phyloP scores from a whole-genome alignment of 2,888 invertebrate species.

The Ashinkailepas kermadecensis region DNA sequence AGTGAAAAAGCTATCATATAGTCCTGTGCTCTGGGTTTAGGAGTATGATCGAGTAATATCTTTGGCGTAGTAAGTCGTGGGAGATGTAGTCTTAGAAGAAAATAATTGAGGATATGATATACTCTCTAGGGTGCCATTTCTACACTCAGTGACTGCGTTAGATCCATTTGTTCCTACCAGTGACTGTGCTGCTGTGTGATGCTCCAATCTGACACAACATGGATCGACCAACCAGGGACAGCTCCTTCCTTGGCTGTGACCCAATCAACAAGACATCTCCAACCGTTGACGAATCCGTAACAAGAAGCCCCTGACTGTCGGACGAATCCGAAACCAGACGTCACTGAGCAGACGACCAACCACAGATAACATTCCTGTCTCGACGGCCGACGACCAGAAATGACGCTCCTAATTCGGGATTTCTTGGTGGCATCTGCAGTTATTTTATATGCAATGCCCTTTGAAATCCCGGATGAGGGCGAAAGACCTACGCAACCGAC shows the following conservation, averaged over 20 bases:
- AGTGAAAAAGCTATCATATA: too few relatives aligned
- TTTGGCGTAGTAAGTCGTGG: too few relatives aligned
- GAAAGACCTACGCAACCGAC: neutral
- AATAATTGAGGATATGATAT: too few relatives aligned
- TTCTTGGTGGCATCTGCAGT: neutral
- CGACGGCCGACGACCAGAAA: neutral
- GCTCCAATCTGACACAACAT: too few relatives aligned
- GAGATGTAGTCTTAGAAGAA: too few relatives aligned
- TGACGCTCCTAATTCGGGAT: neutral
- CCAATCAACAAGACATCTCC: neutral
- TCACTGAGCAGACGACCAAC: neutral
- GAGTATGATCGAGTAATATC: too few relatives aligned
- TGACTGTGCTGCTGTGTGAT: too few relatives aligned
- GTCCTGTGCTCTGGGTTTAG: too few relatives aligned
- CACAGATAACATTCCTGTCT: neutral
- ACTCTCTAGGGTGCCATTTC: too few relatives aligned
- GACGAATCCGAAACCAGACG: neutral
- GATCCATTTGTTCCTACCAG: too few relatives aligned
- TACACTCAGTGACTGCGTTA: too few relatives aligned
- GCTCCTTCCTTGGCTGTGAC: neutral
- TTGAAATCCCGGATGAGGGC: constrained; percentile 10
- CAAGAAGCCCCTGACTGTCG: neutral
- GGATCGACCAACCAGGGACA: neutral
- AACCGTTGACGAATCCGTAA: neutral
- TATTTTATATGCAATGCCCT: neutral